A percentile compares a stretch with the other conserved stretches of the same genome.
These are phyloP conservation scores for Pollenia angustigena DNA, from an alignment of 2,888 invertebrate species.

Conservation along the genomic window DNA sequence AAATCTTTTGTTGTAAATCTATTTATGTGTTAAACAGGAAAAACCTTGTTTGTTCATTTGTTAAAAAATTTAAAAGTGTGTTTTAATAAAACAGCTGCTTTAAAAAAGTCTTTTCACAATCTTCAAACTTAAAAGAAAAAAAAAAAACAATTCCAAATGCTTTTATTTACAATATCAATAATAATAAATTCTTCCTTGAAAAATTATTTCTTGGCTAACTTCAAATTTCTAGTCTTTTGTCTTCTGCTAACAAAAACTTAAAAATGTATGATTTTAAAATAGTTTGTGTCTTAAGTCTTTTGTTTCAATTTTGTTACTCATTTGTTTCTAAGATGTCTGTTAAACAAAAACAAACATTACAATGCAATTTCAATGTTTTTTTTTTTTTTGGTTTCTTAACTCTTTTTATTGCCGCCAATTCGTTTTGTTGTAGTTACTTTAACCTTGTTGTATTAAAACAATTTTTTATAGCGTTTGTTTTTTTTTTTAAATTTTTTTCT, in stretches of 20 bases:
- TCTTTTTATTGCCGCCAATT: conserved; percentile 26
- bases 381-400: conserved; percentile 15
- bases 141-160: neutral
- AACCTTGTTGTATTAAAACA: conserved; percentile 55
- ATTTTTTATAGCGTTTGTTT: conserved; percentile 5
- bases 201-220: conserved; percentile 14
- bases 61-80: too few relatives aligned
- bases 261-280: conserved; percentile 6
- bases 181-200: conserved; percentile 28
- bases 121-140: neutral
- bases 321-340: conserved; percentile 8
- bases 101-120: neutral
- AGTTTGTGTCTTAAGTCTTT: conserved; percentile 41
- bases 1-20: too few relatives aligned
- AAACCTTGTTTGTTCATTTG: too few relatives aligned
- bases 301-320: conserved; percentile 7
- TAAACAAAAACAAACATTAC: neutral
- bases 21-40: too few relatives aligned
- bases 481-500: conserved; percentile 11
- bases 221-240: neutral
- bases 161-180: conserved; percentile 3
- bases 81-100: neutral
- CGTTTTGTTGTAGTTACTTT: conserved; percentile 23
- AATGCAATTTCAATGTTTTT: conserved; percentile 11
- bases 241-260: neutral